Evolutionary conservation across 1,140 invertebrate species (phyloP).

Genomic region (Agrilus planipennis): DNA sequence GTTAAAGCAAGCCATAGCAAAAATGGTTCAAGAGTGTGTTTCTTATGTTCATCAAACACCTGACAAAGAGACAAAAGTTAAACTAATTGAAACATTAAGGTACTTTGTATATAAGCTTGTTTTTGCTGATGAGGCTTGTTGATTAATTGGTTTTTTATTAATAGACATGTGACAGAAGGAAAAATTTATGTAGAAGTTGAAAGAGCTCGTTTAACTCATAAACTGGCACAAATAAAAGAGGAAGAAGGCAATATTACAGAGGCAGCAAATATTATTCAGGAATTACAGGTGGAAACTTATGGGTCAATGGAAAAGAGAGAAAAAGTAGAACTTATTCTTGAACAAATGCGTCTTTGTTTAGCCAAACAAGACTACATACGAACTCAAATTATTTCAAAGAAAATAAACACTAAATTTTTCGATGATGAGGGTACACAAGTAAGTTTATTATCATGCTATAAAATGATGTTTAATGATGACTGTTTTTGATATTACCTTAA

Average conservation of each 20-base stretch:
- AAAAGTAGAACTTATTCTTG: conserved; percentile 95
- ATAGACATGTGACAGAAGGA: conserved; percentile 76
- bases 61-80: conserved; percentile 80
- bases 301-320: conserved; percentile 98
- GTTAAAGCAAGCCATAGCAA: conserved; percentile 93
- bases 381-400: conserved; percentile 98
- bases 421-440: conserved; percentile 77
- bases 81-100: conserved; percentile 91
- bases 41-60: conserved; percentile 90
- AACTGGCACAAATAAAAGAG: conserved; percentile 88
- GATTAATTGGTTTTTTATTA: conserved; percentile 6
- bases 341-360: conserved; percentile 96
- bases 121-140: background rate
- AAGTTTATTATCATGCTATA: conserved; percentile 25
- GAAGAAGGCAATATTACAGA: conserved; percentile 81
- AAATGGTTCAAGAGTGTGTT: conserved; percentile 98
- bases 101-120: conserved; percentile 28
- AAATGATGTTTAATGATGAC: background rate
- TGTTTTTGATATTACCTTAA: background rate
- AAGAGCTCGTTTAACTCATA: conserved; percentile 88
- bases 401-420: conserved; percentile 96
- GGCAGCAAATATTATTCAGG: conserved; percentile 88
- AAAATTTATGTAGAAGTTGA: conserved; percentile 99
- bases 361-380: conserved; percentile 94
- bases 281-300: conserved; percentile 98